Evolutionary conservation across 2,888 invertebrate genomes (phyloP), one percentile per base, ranked within the genome.

Genomic region (Lasius fuliginosus): DNA sequence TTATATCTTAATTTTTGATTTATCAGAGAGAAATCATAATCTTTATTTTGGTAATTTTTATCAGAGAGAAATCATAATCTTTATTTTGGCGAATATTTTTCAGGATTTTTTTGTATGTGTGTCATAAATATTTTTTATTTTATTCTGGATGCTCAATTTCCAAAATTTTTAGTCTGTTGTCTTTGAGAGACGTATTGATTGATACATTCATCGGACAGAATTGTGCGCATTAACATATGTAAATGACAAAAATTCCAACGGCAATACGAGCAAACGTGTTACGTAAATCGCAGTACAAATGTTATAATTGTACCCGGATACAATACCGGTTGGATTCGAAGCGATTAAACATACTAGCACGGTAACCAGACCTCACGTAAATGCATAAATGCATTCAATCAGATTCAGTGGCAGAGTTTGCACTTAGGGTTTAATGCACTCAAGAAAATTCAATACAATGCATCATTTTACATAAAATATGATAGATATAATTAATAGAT

Each of bases 301-400:
- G 42, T 71, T 79, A 46, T 79, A 79, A 71, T 71, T n/a, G 46
- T 12, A 30, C 58, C 42, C 30, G 42, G 64, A 77, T 76, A 27
- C 18, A 60, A 60, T 69, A 46, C 42, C 18, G 46, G 58, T 42
- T 11, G 56, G 12, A 77, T 56, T 56, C 27, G 12, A 79, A 33
- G 6, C 79, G 33, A 42, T 79, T 69, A 69, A 79, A 79, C 40
- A 33, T 71, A 33, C 33, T 42, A 58, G 4, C 27, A 18, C 53
- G 23, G 5, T 73, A 74, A 69, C 11, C 30, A 30, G n/a, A 6
- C 11, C 6, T 46, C 12, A 33, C 30, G 23, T 69, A 58, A 79
- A 79, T 69, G 15, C 42, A 58, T 69, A 79, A 79, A 69, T 69
- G 69, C 33, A 30, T 15, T 42, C n/a, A 30, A 58, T 58, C 67